Evolutionary conservation across 1,140 invertebrate genomes (phyloP).

Genomic region (Adelges cooleyi): DNA sequence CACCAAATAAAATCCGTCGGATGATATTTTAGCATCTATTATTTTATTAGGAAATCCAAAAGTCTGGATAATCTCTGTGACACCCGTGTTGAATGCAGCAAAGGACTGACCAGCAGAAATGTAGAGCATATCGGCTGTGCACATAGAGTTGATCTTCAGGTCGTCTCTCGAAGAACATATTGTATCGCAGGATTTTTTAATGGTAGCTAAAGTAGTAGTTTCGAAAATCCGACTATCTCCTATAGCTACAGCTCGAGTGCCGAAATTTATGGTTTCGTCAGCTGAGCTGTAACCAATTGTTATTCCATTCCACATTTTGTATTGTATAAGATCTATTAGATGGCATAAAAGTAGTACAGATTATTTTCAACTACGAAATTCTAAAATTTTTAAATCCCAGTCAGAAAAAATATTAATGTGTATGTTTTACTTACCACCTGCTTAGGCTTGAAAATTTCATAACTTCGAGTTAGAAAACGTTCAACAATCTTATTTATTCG

Average conservation of each 20-base stretch:
- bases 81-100: neutral
- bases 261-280: conserved; percentile 42
- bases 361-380: no score
- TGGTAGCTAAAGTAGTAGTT: conserved; percentile 38
- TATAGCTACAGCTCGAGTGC: conserved; percentile 37
- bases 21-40: conserved; percentile 13
- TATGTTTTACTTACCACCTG: no score
- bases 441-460: no score
- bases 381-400: no score
- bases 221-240: conserved; percentile 39
- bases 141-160: neutral
- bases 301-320: conserved; percentile 37
- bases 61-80: conserved; percentile 13
- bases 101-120: conserved; percentile 1
- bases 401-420: no score
- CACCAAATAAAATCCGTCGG: conserved; percentile 8
- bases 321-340: no score
- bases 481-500: no score
- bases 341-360: no score
- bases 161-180: neutral
- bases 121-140: conserved; percentile 1
- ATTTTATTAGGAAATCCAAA: conserved; percentile 18
- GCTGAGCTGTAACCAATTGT: conserved; percentile 38
- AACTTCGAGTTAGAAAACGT: no score
- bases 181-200: conserved; percentile 29